Evolutionary conservation across 2,888 invertebrate genomes (phyloP).

Genomic region (Pseudococcus longispinus): DNA sequence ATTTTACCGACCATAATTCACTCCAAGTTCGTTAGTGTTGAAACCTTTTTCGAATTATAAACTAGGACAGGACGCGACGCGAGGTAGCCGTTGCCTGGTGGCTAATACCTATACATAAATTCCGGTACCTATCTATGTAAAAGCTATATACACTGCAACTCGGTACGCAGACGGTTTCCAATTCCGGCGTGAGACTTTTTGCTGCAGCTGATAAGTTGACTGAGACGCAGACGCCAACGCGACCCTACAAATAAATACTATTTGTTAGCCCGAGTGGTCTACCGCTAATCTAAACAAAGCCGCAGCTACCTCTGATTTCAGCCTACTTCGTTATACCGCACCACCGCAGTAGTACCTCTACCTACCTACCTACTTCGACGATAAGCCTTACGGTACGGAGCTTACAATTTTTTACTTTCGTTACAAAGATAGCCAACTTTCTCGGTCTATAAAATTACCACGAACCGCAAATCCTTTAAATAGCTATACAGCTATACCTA

Average conservation of each 20-base stretch:
- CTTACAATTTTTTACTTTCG: background rate
- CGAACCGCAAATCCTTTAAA: constrained; percentile 8
- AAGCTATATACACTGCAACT: too few relatives aligned
- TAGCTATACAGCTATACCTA: background rate
- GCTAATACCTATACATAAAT: background rate
- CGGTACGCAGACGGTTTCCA: too few relatives aligned
- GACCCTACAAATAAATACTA: background rate
- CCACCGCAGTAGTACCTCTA: too few relatives aligned
- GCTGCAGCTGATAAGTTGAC: background rate
- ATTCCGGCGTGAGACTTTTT: too few relatives aligned
- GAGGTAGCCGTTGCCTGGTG: background rate
- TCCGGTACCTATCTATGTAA: too few relatives aligned
- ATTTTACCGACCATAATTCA: constrained; percentile 7
- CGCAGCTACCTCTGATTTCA: background rate
- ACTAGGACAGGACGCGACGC: background rate
- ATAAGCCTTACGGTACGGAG: background rate
- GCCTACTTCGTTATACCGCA: background rate
- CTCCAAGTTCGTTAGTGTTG: background rate
- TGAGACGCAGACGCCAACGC: background rate
- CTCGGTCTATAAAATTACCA: background rate
- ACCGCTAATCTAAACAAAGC: background rate
- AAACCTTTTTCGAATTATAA: constrained; percentile 14
- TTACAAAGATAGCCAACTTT: background rate
- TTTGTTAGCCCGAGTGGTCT: background rate
- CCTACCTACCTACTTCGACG: too few relatives aligned